Evolutionary conservation across 2,797 vertebrate species (phyloP).

Genomic region (Peromyscus nudipes): DNA sequence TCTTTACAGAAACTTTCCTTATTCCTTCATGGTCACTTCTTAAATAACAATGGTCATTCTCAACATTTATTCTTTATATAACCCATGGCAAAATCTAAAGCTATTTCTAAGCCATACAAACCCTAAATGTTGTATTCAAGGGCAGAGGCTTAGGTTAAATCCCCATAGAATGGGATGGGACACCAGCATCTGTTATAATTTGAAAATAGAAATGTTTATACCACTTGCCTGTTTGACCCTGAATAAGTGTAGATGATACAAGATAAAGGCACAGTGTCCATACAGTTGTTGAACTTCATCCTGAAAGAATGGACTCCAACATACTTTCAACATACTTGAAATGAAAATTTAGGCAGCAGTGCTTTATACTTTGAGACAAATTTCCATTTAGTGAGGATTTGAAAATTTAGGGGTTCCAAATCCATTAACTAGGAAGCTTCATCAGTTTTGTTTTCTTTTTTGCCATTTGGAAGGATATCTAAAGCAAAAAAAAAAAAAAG

Average conservation of each 20-base stretch:
- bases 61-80: neutral
- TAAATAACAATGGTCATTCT: neutral
- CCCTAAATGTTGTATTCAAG: neutral
- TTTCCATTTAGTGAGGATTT: conserved; percentile 30
- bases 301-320: neutral
- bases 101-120: neutral
- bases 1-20: conserved; percentile 47
- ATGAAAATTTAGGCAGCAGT: conserved; percentile 8
- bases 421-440: conserved; percentile 8
- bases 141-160: neutral
- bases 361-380: neutral
- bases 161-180: neutral
- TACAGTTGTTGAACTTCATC: neutral
- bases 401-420: neutral
- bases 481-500: neutral
- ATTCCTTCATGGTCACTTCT: neutral
- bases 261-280: neutral
- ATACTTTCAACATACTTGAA: neutral
- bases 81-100: neutral
- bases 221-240: neutral
- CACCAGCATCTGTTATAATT: neutral
- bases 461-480: neutral
- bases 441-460: neutral
- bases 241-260: neutral
- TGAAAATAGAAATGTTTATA: neutral